Percentiles rank a stretch among this genome's conserved stretches.
These are phyloP conservation scores for Oopsacas minuta DNA, from an alignment of 37 sponge, comb jelly and placozoan species.

Conservation along the genomic window DNA sequence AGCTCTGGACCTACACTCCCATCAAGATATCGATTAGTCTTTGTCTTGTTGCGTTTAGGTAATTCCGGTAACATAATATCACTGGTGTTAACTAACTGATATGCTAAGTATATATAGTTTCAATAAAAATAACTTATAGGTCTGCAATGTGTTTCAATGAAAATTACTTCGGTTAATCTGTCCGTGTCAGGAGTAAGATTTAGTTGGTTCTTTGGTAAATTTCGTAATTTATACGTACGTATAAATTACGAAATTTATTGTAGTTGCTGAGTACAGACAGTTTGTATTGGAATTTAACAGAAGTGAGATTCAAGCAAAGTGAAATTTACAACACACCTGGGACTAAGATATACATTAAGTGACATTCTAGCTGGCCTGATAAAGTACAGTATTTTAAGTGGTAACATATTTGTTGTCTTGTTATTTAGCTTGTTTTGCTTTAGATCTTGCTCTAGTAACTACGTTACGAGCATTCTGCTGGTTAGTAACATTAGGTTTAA, in stretches of 20 bases:
- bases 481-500: background rate
- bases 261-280: background rate
- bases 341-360: background rate
- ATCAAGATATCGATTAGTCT: background rate
- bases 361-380: background rate
- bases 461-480: background rate
- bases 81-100: background rate
- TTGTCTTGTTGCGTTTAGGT: background rate
- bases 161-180: too few relatives aligned
- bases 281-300: background rate
- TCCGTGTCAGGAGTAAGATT: too few relatives aligned
- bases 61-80: background rate
- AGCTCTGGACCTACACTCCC: slow-evolving; percentile 8
- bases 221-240: background rate
- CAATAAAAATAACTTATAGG: too few relatives aligned
- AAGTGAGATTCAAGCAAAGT: background rate
- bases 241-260: too few relatives aligned
- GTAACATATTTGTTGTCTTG: background rate
- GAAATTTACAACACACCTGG: background rate
- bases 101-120: too few relatives aligned
- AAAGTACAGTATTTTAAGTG: background rate
- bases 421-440: slow-evolving; percentile 11
- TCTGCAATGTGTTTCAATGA: too few relatives aligned
- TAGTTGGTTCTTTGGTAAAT: too few relatives aligned
- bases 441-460: background rate